These are phyloP conservation scores for Amblyteles armatorius DNA, from an alignment of 2,888 invertebrate species.

Conservation along the genomic window DNA sequence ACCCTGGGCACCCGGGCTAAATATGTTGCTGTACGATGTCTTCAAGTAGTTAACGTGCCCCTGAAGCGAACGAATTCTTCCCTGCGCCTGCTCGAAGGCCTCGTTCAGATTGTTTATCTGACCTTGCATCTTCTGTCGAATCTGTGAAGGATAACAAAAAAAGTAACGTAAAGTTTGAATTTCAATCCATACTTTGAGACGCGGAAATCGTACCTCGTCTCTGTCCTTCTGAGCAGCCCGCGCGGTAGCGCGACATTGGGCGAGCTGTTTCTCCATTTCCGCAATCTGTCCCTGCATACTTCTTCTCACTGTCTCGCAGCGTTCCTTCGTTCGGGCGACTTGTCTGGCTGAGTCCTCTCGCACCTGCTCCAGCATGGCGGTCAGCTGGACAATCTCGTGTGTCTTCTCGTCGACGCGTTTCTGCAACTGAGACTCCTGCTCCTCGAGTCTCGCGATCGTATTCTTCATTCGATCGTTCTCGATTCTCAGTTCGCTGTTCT, in stretches of 20 bases:
- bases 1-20: constrained; percentile 74
- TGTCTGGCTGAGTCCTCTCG: constrained; percentile 90
- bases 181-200: not conserved
- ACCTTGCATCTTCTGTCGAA: constrained; percentile 89
- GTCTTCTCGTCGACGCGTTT: constrained; percentile 88
- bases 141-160: constrained; percentile 81
- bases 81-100: constrained; percentile 89
- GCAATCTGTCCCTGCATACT: constrained; percentile 89
- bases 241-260: constrained; percentile 88
- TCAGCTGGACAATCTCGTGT: constrained; percentile 89
- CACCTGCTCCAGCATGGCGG: constrained; percentile 88
- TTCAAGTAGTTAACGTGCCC: constrained; percentile 88
- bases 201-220: constrained; percentile 85
- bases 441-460: constrained; percentile 87
- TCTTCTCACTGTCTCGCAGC: constrained; percentile 88
- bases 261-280: constrained; percentile 89
- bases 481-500: constrained; percentile 85
- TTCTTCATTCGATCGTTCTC: constrained; percentile 85
- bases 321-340: constrained; percentile 88
- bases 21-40: constrained; percentile 82
- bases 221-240: constrained; percentile 89
- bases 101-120: constrained; percentile 89
- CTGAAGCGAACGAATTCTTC: constrained; percentile 88
- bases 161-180: not conserved
- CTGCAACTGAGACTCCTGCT: constrained; percentile 87